A percentile compares a stretch with the other conserved stretches of the same genome.
These are phyloP conservation scores for Galaxea fascicularis DNA, from an alignment of 92 coral and sea anemone genomes.

Conservation along the genomic window DNA sequence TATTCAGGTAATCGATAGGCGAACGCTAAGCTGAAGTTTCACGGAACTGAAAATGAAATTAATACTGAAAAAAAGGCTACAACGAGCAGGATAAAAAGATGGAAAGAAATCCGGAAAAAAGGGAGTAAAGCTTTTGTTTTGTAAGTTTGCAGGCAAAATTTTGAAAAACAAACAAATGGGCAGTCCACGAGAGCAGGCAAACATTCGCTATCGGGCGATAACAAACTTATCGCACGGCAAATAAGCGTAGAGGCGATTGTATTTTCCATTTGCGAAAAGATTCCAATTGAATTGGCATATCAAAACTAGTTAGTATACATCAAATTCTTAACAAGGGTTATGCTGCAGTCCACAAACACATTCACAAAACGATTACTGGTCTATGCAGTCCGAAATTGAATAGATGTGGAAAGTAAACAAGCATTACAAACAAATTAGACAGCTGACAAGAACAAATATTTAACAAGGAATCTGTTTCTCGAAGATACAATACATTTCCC, in stretches of 20 bases:
- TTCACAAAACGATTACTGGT: not conserved
- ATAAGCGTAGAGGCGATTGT: not conserved
- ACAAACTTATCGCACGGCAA: conserved; percentile 1
- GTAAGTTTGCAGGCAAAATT: not conserved
- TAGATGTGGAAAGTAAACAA: not conserved
- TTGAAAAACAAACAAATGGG: not conserved
- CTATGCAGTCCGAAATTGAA: conserved; percentile 4
- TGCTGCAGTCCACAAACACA: not conserved
- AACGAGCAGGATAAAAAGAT: not conserved
- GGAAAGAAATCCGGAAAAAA: not conserved
- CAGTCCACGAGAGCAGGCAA: not conserved
- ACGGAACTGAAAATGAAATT: not conserved
- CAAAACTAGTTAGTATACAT: not conserved
- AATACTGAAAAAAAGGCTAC: not conserved
- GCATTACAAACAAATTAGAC: not conserved
- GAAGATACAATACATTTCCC: not conserved
- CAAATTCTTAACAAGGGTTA: not conserved
- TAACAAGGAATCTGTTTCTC: too few species aligned
- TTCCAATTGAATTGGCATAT: not conserved
- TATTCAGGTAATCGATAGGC: too few species aligned
- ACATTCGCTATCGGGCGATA: not conserved
- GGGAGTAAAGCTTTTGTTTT: not conserved
- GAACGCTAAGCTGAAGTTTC: not conserved
- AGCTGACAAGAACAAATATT: not conserved
- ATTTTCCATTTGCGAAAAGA: not conserved